Conservation (phyloP, 2,113 vertebrate species). For the Andinoacara biseriatus region DNA sequence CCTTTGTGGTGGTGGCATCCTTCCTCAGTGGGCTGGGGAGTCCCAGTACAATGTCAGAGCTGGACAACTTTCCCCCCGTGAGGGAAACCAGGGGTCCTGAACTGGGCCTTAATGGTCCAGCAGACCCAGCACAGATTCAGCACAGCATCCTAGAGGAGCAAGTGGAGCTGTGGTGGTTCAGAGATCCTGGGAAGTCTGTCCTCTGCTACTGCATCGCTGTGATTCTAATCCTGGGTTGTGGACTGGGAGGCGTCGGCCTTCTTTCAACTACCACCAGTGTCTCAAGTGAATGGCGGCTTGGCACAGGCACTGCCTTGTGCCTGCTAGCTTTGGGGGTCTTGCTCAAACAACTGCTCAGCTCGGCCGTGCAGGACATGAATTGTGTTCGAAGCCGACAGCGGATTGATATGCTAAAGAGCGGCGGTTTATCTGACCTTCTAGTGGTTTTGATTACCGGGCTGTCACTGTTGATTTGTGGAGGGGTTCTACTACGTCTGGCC, state of each 20-base stretch:
- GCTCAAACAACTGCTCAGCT: constrained; percentile 96
- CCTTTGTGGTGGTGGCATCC: constrained; percentile 36
- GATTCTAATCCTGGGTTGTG: constrained; percentile 88
- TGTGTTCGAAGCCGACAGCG: constrained; percentile 89
- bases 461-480: constrained; percentile 87
- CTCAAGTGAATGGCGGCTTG: constrained; percentile 94
- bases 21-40: constrained; percentile 43
- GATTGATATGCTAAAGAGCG: constrained; percentile 92
- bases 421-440: constrained; percentile 88
- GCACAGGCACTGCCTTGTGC: constrained; percentile 89
- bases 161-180: constrained; percentile 98
- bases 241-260: constrained; percentile 89
- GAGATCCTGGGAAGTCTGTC: constrained; percentile 89
- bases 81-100: constrained; percentile 57
- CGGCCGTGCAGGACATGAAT: constrained; percentile 98
- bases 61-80: constrained; percentile 79
- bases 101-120: constrained; percentile 44
- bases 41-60: constrained; percentile 81
- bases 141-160: constrained; percentile 92
- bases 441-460: constrained; percentile 88
- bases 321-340: constrained; percentile 91
- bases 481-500: constrained; percentile 87
- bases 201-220: constrained; percentile 91
- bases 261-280: constrained; percentile 94
- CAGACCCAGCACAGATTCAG: constrained; percentile 80